Base-by-base conservation (phyloP, 2,113 vertebrate species). In the Nesogale talazaci region DNA sequence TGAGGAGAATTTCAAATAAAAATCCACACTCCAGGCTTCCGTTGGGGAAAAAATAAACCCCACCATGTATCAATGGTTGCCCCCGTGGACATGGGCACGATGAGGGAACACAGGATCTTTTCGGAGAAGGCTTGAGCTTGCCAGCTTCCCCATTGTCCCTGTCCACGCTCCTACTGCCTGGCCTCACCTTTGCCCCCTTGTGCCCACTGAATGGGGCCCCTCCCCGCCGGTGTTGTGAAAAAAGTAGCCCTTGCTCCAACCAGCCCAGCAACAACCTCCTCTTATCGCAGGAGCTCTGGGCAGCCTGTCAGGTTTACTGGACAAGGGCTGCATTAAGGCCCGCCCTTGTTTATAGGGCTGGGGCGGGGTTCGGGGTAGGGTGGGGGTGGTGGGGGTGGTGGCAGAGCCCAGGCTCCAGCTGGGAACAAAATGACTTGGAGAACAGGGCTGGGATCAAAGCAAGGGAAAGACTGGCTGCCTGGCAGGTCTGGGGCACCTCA, bases 271-370 rank as follows among this genome's bases (percentile, higher is more conserved):
- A 74, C 80, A 88, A 93, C 69, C 27, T 61, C 25, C 17, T 86
- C 81, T 94, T 94, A 96, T 92, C 95, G 95, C 85, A 92, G 84
- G 65, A 88, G 88, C 79, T 77, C 65, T 42, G 78, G 81, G 91
- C 85, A 92, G 88, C 65, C 69, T 1, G 40, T 86, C 88, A 31
- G 61, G 52, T 74, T 85, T 74, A 91, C 70, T 2, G 0, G 89
- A 94, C 93, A 67, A 93, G 92, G 83, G 88, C 69, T 79, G 87
- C 75, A 83, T 91, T 61, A 65, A 81, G 90, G 77, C 4, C 7
- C 25, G 29, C 56, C 86, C 78, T 93, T 93, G 0, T 95, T 96
- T 89, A 16, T 56, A 65, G 70, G 82, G 85, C 40, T 3, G 16
- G 63, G 59, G 77, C 46, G 34, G 82, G 63, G n/a, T n/a, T n/a